Conservation (phyloP, 2,113 vertebrate genomes). For the Nycticorax nycticorax region DNA sequence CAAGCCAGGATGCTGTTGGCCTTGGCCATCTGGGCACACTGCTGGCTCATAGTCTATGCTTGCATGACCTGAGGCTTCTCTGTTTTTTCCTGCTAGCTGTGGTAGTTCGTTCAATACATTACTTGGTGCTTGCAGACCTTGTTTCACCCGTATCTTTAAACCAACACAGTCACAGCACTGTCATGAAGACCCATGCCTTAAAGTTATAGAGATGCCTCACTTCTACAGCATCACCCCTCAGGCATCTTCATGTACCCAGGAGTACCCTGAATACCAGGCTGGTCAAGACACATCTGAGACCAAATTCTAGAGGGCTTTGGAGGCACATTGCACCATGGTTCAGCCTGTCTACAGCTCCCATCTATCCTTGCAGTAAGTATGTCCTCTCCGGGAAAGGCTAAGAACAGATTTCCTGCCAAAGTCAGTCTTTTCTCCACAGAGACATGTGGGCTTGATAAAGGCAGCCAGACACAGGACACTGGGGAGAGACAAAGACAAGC, state of each 20-base stretch:
- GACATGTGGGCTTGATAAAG: background rate
- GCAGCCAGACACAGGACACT: background rate
- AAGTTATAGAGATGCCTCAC: background rate
- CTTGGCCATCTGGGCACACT: no score
- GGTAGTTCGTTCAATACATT: background rate
- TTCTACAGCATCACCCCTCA: background rate
- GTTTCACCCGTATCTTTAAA: background rate
- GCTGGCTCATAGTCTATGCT: background rate
- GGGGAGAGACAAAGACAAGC: background rate
- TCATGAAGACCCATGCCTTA: background rate
- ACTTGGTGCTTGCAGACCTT: background rate
- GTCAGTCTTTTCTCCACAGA: background rate
- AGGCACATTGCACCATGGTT: background rate
- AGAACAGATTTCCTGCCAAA: background rate
- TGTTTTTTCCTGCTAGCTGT: background rate
- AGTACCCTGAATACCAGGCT: background rate
- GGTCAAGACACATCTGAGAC: background rate
- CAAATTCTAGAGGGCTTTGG: background rate
- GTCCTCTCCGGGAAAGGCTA: background rate
- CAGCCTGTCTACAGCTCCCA: background rate
- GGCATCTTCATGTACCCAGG: background rate
- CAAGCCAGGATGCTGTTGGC: no score
- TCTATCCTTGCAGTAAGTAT: background rate
- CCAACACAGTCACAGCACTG: background rate
- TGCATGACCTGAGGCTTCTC: background rate